Base-by-base conservation (phyloP, 2,888 invertebrate species). In the Hydropsyche betteni region DNA sequence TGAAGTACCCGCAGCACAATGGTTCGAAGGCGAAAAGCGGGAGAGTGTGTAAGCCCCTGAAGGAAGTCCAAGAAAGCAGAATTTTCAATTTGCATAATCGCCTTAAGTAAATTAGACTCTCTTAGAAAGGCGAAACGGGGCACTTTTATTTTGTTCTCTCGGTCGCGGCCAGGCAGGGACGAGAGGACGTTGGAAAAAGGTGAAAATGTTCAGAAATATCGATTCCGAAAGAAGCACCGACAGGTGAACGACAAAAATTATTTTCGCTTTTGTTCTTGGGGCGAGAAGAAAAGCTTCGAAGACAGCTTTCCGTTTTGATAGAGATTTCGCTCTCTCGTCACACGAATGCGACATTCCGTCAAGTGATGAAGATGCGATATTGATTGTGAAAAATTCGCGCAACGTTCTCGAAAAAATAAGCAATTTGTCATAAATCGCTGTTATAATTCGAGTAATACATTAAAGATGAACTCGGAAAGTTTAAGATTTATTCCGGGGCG, bases 81-180 rank as follows among this genome's bases (percentile, higher is more conserved):
- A 74, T 77, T 78, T 78, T 78, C 78, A 78, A 78, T 78, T 77
- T 78, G 69, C 78, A 78, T 78, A 78, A 78, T 78, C 78, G 78
- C 74, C 78, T 77, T 78, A 78, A 78, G 78, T 78, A 78, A 78
- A 78, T 78, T 78, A 78, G 77, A 72, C 72, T 72, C 70, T 70
- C n/a, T 36, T 64, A 64, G 70, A 70, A 53, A 70, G 70, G 53
- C 70, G 70, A 51, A 44, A 8, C 44, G 70, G 55, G 50, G 72
- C 72, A 72, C 61, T 77, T 64, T 53, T 68, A 52, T 74, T 74
- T 74, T 34, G 52, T 74, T 64, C 74, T 52, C 53, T 24, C 68
- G 74, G 52, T 68, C 38, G 61, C 38, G 73, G 33, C 10, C 38
- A n/a, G n/a, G n/a, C n/a, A n/a, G 51, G 24, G 33, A 51, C 12